Evolutionary conservation across 2,888 invertebrate species (phyloP), one percentile per base, ranked within the genome.

Genomic region (Nowickia ferox): DNA sequence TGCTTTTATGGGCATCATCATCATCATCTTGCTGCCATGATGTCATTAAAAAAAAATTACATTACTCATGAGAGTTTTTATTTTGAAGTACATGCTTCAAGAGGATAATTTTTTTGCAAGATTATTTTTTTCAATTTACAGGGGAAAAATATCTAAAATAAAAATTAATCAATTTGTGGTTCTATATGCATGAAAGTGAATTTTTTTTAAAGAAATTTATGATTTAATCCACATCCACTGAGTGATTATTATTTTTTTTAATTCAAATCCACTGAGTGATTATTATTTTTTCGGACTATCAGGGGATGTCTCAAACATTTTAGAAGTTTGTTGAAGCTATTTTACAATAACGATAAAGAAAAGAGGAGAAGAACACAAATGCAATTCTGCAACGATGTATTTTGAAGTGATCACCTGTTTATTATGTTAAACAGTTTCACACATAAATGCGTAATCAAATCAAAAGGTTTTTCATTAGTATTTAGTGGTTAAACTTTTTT

Each of bases 121-220:
- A 40, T n/a, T 48, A 9, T 11, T n/a, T 61, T 9, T 48, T 46
- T 2, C 30, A 30, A 30, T n/a, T 59, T 61, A 17, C 1, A 17
- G 2, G 4, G 10, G 40, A 42, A 8, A n/a, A 44, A 1, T 8
- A 17, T 30, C 4, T n/a, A 63, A 22, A 22, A 22, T 11, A 42
- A 42, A 2, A 63, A 42, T 9, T 74, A 63, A 51, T 63, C 74
- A 61, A 75, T 75, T 75, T 75, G 51, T 63, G 63, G 51, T 63
- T 75, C 53, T 48, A n/a, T 40, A 53, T 63, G 22, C 42, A 15
- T 61, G 74, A 63, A 22, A 40, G 51, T 15, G 51, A 40, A 63
- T 22, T 15, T 65, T 19, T 48, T n/a, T 40, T 9, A 42, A 11
- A 2, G 40, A 17, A 4, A 3, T 59, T 59, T 38, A 30, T 55